Conservation (phyloP, 37 sponge, comb jelly and placozoan species). For the Sycon ciliatum region DNA sequence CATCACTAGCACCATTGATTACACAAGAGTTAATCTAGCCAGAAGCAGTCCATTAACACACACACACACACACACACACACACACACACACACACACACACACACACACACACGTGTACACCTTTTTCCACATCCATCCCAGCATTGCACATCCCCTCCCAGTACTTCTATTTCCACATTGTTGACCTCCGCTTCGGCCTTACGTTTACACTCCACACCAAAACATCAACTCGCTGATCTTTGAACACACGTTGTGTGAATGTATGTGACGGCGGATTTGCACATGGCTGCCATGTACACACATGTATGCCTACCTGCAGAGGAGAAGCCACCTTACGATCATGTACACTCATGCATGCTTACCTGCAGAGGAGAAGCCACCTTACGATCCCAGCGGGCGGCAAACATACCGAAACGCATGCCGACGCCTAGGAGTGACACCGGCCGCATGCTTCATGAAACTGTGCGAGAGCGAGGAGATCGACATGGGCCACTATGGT, state of each 20-base stretch:
- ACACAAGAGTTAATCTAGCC: too few relatives aligned
- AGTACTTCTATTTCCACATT: too few relatives aligned
- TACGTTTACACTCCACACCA: too few relatives aligned
- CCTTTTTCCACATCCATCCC: too few relatives aligned
- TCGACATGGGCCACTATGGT: slow-evolving; percentile 77
- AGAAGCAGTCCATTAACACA: too few relatives aligned
- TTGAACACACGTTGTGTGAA: too few relatives aligned
- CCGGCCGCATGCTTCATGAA: slow-evolving; percentile 78
- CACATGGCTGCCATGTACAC: background rate
- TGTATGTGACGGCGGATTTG: background rate
- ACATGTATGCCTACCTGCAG: background rate
- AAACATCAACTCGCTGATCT: too few relatives aligned
- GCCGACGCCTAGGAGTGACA: slow-evolving; percentile 63
- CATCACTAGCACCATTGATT: too few relatives aligned
- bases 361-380: slow-evolving; percentile 66
- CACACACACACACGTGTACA: slow-evolving; percentile 14
- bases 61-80: slow-evolving; percentile 28
- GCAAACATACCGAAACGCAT: slow-evolving; percentile 62
- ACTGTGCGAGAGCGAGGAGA: slow-evolving; percentile 29
- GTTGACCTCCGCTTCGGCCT: too few relatives aligned
- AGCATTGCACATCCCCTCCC: too few relatives aligned
- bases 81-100: slow-evolving; percentile 21
- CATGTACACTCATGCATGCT: background rate
- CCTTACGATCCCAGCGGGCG: slow-evolving; percentile 78
- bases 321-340: background rate